Conservation (phyloP, 1,140 invertebrate genomes). For the Leptopilina clavipes region DNA sequence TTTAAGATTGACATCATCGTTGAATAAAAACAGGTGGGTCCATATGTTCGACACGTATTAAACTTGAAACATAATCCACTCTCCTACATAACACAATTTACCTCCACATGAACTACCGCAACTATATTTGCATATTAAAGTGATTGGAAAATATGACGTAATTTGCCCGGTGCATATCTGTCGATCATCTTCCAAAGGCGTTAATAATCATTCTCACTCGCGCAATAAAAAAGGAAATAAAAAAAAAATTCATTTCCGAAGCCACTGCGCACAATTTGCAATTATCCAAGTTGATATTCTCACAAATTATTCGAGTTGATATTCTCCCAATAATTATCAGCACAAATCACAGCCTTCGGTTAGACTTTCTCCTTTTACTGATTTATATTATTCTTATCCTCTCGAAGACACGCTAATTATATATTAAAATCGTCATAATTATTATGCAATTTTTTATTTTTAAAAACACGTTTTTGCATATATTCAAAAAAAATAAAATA, state of each 20-base stretch:
- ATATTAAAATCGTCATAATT: too few species aligned
- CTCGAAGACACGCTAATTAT: conserved; percentile 8
- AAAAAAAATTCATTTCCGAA: too few species aligned
- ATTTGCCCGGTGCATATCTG: background rate
- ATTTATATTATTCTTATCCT: conserved; percentile 19
- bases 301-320: too few species aligned
- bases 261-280: too few species aligned
- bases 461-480: too few species aligned
- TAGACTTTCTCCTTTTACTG: conserved; percentile 15
- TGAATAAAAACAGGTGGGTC: background rate
- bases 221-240: too few species aligned
- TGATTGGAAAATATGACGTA: conserved; percentile 7
- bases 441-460: too few species aligned
- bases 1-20: conserved; percentile 9
- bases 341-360: background rate
- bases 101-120: background rate
- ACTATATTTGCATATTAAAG: too few species aligned
- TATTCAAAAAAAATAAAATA: too few species aligned
- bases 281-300: too few species aligned
- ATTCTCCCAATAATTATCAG: conserved; percentile 26
- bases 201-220: too few species aligned
- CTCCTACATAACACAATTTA: background rate
- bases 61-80: conserved; percentile 3
- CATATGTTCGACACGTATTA: too few species aligned
- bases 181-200: conserved; percentile 6